Evolutionary conservation across 2,888 invertebrate genomes (phyloP).

Genomic region (Cephus pygmeus): DNA sequence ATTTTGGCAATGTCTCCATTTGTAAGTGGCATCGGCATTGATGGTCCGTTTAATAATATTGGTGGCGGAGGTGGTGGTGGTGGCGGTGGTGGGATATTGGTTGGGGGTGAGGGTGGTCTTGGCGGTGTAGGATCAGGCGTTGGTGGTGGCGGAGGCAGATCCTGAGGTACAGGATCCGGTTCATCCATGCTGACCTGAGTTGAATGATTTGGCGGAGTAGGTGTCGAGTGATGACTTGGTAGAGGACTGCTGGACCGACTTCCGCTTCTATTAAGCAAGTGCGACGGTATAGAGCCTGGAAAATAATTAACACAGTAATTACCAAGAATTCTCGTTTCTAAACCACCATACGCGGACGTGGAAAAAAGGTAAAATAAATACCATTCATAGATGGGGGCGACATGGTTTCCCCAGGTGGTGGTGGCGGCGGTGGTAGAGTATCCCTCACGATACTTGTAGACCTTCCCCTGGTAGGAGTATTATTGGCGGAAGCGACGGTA

Average conservation of each 20-base stretch:
- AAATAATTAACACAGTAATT: constrained; percentile 12
- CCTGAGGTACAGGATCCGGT: constrained; percentile 66
- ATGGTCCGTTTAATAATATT: constrained; percentile 37
- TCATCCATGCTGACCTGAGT: constrained; percentile 57
- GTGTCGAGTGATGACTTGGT: constrained; percentile 69
- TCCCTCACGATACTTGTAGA: constrained; percentile 77
- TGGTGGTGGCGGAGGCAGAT: constrained; percentile 76
- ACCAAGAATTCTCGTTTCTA: neutral
- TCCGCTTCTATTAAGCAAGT: constrained; percentile 66
- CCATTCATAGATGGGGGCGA: constrained; percentile 69
- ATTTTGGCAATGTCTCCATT: constrained; percentile 73
- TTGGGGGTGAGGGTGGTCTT: constrained; percentile 73
- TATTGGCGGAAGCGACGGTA: constrained; percentile 71
- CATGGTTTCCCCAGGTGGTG: constrained; percentile 69
- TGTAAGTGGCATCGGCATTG: constrained; percentile 64
- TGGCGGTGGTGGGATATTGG: constrained; percentile 77
- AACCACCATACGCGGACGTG: neutral
- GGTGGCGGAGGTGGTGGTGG: constrained; percentile 76
- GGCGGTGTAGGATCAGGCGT: constrained; percentile 73
- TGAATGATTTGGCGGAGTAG: constrained; percentile 63
- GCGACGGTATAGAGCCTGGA: constrained; percentile 59
- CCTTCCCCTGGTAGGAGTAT: constrained; percentile 75
- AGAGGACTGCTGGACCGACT: constrained; percentile 75
- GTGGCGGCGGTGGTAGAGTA: constrained; percentile 78
- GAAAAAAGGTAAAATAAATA: constrained; percentile 17